Evolutionary conservation across 1,140 invertebrate species (phyloP).

Genomic region (Zaprionus ghesquierei): DNA sequence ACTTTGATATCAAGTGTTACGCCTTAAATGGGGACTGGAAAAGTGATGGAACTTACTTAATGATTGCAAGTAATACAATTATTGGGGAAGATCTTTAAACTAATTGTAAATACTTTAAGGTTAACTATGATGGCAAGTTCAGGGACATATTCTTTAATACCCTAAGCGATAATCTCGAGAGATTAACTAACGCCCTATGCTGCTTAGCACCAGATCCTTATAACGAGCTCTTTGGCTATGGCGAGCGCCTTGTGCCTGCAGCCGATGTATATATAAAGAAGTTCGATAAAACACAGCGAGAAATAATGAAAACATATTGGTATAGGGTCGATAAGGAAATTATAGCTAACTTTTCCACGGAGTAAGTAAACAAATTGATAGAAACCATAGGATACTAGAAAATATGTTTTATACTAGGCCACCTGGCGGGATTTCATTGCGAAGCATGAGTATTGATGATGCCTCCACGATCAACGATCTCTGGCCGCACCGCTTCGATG

Average conservation of each 20-base stretch:
- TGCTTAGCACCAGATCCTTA: background rate
- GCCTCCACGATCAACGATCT: conserved; percentile 55
- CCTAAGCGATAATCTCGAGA: background rate
- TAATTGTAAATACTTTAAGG: background rate
- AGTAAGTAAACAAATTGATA: too few species aligned
- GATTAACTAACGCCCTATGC: background rate
- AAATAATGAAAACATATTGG: conserved; percentile 18
- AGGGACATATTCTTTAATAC: background rate
- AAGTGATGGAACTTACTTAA: background rate
- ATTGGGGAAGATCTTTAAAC: too few species aligned
- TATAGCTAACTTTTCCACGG: conserved; percentile 31
- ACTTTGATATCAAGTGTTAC: conserved; percentile 36
- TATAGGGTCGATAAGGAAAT: conserved; percentile 51
- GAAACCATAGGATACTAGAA: too few species aligned
- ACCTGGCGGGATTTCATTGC: conserved; percentile 49
- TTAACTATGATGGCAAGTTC: background rate
- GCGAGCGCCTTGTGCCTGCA: background rate
- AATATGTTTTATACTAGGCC: conserved; percentile 13
- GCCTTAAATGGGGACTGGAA: conserved; percentile 48
- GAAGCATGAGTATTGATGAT: conserved; percentile 26
- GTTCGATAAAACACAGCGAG: too few species aligned
- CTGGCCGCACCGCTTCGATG: conserved; percentile 60
- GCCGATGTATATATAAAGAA: background rate
- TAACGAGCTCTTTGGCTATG: background rate
- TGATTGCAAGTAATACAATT: background rate